Evolutionary conservation across 2,797 vertebrate species (phyloP).

Genomic region (Arremon aurantiirostris): DNA sequence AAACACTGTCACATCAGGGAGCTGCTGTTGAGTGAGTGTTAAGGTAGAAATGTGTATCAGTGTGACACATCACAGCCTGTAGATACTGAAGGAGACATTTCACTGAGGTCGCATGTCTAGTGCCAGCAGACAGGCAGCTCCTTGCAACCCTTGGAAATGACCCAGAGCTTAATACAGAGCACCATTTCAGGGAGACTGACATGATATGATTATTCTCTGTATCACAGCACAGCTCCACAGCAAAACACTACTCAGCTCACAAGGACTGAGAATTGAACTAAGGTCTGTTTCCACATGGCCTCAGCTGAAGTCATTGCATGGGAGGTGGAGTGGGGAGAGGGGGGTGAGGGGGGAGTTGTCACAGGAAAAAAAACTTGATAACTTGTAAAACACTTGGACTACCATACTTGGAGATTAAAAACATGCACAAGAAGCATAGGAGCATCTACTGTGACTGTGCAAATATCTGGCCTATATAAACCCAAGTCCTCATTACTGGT

Average conservation of each 20-base stretch:
- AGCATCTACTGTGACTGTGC: neutral
- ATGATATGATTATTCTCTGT: neutral
- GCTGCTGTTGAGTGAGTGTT: conserved; percentile 37
- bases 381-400: neutral
- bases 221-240: neutral
- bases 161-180: neutral
- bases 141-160: neutral
- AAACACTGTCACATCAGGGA: neutral
- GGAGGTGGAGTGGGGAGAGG: neutral
- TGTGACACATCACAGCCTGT: neutral
- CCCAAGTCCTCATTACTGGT: neutral
- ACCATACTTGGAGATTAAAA: neutral
- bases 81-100: conserved; percentile 17
- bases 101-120: neutral
- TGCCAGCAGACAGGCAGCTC: neutral
- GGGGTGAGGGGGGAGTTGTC: neutral
- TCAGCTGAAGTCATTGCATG: neutral
- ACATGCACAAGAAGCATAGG: neutral
- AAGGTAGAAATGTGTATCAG: conserved; percentile 21
- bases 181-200: neutral
- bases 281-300: neutral
- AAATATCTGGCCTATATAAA: neutral
- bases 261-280: neutral
- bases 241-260: neutral
- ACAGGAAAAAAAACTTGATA: neutral